Base-by-base conservation (phyloP, 2,888 invertebrate genomes). In the Hemithea aestivaria region DNA sequence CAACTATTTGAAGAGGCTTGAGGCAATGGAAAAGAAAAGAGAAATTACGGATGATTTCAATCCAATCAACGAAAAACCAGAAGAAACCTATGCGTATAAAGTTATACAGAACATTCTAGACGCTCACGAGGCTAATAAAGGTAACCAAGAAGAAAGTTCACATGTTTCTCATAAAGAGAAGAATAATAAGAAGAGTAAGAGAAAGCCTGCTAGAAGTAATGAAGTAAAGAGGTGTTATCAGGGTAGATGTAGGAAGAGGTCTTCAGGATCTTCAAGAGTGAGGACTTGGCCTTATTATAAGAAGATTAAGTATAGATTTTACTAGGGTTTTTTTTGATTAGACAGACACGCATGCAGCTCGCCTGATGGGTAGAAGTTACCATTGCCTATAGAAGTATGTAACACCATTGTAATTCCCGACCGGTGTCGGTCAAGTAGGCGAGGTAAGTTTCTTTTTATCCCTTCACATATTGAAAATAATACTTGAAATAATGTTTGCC, bases 21-120 rank as follows among this genome's bases (percentile, higher is more conserved):
- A 84, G 40, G 58, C 71, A 12, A 50, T 61, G 2, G 62, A 56
- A 10, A 65, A 62, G 12, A 58, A 68, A 23, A 65, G 71, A 29
- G 73, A 63, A 30, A 45, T 52, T 1, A 26, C 55, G 1, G 62
- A 59, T 7, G 64, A 62, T 1, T 73, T 66, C 29, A 71, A 67
- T 29, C 74, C 73, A 6, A 58, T 36, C 20, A 52, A 55, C 12
- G 41, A 31, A 1, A 16, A 16, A 16, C 61, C 67, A n/a, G 68
- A 70, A 50, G 68, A 73, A 10, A 62, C 51, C 2, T 67, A 73
- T 2, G 67, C 69, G 1, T 80, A 75, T 31, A 76, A 69, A 38
- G 76, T 72, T 35, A 77, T 81, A 6, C 82, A 81, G 40, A 80
- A 82, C 7, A 83, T 83, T 27, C 45, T 83, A 11, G 77, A 81